Evolutionary conservation across 2,113 vertebrate species (phyloP).

Genomic region (Nerophis lumbriciformis): DNA sequence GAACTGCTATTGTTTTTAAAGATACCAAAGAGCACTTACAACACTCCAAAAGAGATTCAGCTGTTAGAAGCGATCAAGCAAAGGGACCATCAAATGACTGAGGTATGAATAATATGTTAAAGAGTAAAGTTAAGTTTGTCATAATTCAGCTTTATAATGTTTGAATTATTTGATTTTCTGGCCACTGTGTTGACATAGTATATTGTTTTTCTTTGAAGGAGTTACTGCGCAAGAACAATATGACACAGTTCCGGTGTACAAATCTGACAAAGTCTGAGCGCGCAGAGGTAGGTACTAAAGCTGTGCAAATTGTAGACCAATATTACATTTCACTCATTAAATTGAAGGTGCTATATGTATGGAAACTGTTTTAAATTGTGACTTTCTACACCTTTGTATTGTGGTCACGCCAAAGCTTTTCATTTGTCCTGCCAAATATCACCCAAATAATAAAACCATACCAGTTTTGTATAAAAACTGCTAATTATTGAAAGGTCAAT

Average conservation of each 20-base stretch:
- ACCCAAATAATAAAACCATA: too few species aligned
- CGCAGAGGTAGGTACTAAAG: slow-evolving; percentile 54
- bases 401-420: too few species aligned
- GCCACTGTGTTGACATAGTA: neutral
- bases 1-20: slow-evolving; percentile 42
- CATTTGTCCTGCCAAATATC: too few species aligned
- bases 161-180: neutral
- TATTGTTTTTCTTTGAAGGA: slow-evolving; percentile 52
- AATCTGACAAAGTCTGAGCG: slow-evolving; percentile 65
- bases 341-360: too few species aligned
- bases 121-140: too few species aligned
- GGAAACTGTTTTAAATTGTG: too few species aligned
- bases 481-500: too few species aligned
- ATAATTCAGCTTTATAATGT: neutral
- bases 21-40: slow-evolving; percentile 79
- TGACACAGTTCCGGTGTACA: slow-evolving; percentile 70
- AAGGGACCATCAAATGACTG: slow-evolving; percentile 72
- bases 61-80: slow-evolving; percentile 72
- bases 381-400: too few species aligned
- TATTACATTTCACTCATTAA: too few species aligned
- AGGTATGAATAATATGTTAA: slow-evolving; percentile 60
- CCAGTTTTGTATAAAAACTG: too few species aligned
- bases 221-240: slow-evolving; percentile 74
- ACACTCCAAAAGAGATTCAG: slow-evolving; percentile 71
- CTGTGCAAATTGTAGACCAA: neutral